phyloP scores from a whole-genome alignment of 2,113 vertebrate species.

The Probosciger aterrimus region DNA sequence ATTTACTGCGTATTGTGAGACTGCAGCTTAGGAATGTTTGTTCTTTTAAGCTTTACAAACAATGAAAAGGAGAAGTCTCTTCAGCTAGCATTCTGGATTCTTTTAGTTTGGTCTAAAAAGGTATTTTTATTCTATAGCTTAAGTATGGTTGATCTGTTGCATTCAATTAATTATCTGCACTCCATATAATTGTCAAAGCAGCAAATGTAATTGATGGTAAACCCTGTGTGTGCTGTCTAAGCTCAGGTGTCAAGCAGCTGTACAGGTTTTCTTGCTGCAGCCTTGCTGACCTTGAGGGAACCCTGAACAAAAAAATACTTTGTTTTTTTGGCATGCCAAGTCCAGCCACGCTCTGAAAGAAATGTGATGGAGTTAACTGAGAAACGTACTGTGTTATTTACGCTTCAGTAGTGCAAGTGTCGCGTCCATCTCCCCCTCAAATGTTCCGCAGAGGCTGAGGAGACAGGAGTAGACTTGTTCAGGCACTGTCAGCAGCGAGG shows the following conservation, averaged over 20 bases:
- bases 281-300: neutral
- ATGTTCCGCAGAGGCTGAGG: neutral
- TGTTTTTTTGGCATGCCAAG: neutral
- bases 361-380: neutral
- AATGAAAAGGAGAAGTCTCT: neutral
- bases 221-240: neutral
- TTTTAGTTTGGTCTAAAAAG: neutral
- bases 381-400: neutral
- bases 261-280: neutral
- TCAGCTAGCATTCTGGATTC: neutral
- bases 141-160: neutral
- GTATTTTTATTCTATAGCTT: neutral
- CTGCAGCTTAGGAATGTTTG: neutral
- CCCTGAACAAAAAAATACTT: neutral
- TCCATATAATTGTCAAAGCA: neutral
- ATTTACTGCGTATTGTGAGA: conserved; percentile 17
- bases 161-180: neutral
- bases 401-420: neutral
- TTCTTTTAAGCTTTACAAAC: neutral
- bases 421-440: neutral
- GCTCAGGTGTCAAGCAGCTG: neutral
- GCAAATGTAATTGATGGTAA: neutral
- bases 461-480: neutral
- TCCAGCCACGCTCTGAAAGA: neutral
- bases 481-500: neutral